Evolutionary conservation across 2,113 vertebrate genomes (phyloP).

Genomic region (Corydoras maculifer): DNA sequence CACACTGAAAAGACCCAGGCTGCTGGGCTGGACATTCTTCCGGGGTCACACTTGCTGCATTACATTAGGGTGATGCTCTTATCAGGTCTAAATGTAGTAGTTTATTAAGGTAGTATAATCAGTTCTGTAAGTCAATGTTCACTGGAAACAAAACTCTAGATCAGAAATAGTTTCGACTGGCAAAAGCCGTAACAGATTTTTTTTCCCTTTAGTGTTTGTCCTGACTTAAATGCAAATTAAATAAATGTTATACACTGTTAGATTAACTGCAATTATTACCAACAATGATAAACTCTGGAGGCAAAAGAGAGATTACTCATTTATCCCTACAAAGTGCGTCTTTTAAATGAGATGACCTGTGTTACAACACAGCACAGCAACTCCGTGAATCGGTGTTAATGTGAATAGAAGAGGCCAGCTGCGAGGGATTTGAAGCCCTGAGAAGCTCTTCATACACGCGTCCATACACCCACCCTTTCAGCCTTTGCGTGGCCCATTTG

Average conservation of each 20-base stretch:
- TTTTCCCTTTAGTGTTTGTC: too few species aligned
- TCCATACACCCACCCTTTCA: slow-evolving; percentile 60
- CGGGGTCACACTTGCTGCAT: too few species aligned
- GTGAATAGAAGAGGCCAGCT: slow-evolving; percentile 61
- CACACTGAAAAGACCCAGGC: too few species aligned
- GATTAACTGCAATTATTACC: not conserved
- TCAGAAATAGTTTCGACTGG: slow-evolving; percentile 5
- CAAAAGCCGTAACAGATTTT: not conserved
- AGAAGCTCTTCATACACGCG: slow-evolving; percentile 51
- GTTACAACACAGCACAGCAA: slow-evolving; percentile 36
- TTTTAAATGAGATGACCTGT: slow-evolving; percentile 32
- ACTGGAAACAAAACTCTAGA: too few species aligned
- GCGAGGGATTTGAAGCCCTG: slow-evolving; percentile 70
- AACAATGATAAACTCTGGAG: slow-evolving; percentile 6
- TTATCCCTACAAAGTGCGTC: slow-evolving; percentile 31
- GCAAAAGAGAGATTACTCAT: slow-evolving; percentile 26
- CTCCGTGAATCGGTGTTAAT: slow-evolving; percentile 37
- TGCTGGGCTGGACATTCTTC: too few species aligned
- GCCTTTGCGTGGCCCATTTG: slow-evolving; percentile 45
- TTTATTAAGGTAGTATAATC: too few species aligned
- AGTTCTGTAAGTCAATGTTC: too few species aligned
- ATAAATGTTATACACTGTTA: too few species aligned
- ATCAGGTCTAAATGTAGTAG: too few species aligned
- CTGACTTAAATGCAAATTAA: too few species aligned
- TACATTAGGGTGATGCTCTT: too few species aligned